Conservation (phyloP, 2,888 invertebrate species). For the Chironomus tentans region DNA sequence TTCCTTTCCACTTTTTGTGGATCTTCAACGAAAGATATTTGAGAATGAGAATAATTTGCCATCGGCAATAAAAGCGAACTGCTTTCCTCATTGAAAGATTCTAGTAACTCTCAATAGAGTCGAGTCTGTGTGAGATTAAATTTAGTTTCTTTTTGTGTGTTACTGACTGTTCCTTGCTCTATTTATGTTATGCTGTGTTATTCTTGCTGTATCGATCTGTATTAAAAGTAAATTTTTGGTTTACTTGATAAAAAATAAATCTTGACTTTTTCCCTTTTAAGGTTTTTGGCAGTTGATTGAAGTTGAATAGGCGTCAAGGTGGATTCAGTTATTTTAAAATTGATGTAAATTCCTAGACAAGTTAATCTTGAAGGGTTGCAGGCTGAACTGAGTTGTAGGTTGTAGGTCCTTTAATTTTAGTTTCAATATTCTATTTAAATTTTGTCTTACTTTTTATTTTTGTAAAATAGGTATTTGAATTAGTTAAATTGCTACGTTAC, state of each 20-base stretch:
- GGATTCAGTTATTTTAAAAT: neutral
- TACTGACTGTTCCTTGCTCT: too few relatives aligned
- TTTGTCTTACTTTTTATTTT: too few relatives aligned
- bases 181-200: too few relatives aligned
- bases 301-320: too few relatives aligned
- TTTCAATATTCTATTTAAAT: too few relatives aligned
- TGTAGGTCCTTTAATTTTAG: too few relatives aligned
- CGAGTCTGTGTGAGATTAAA: neutral
- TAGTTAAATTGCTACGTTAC: too few relatives aligned
- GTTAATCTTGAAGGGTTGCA: neutral
- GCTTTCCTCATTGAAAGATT: neutral
- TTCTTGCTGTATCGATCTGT: too few relatives aligned
- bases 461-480: too few relatives aligned
- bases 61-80: neutral
- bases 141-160: neutral
- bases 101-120: neutral
- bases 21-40: conserved; percentile 22
- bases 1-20: neutral
- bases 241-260: neutral
- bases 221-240: neutral
- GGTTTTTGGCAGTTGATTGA: too few relatives aligned
- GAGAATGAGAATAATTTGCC: conserved; percentile 22
- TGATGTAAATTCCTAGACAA: neutral
- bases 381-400: too few relatives aligned
- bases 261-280: too few relatives aligned